Base-by-base conservation (phyloP, 1,140 invertebrate species). In the Panagrolaimus sp. region DNA sequence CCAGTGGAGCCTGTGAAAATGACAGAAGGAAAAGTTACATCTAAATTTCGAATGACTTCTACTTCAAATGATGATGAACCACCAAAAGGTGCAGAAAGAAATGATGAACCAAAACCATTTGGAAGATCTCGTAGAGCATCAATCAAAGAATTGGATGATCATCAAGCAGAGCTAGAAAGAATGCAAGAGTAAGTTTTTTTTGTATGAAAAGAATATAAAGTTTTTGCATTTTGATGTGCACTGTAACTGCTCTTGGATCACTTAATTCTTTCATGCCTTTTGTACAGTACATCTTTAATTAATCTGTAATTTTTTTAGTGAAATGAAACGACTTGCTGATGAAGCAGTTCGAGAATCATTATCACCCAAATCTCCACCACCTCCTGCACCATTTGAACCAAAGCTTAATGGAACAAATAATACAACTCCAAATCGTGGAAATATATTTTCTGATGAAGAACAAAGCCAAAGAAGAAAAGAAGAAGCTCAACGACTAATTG, bases 251-350 rank as follows among this genome's bases (percentile, higher is more conserved):
- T n/a, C n/a, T n/a, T n/a, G n/a, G n/a, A n/a, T n/a, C n/a, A n/a
- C n/a, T n/a, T n/a, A n/a, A n/a, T n/a, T n/a, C n/a, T n/a, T n/a
- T n/a, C n/a, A n/a, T n/a, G n/a, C n/a, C n/a, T n/a, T n/a, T n/a
- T n/a, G n/a, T n/a, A n/a, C n/a, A n/a, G n/a, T n/a, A n/a, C n/a
- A n/a, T n/a, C n/a, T n/a, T n/a, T n/a, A n/a, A n/a, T n/a, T n/a
- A n/a, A n/a, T n/a, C n/a, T n/a, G n/a, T n/a, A n/a, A n/a, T n/a
- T n/a, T n/a, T 57, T 57, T 57, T 27, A 57, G 51, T 16, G 51
- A 57, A 57, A 57, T 57, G 51, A 57, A 57, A 57, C 9, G 9
- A 20, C 51, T 57, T 13, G 51, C 51, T 11, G 7, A 16, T 51
- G 0, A 51, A 51, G 25, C 48, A 9, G 48, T 57, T 27, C 51